Conservation (phyloP, 2,888 invertebrate genomes). For the Protodeltote pygarga region DNA sequence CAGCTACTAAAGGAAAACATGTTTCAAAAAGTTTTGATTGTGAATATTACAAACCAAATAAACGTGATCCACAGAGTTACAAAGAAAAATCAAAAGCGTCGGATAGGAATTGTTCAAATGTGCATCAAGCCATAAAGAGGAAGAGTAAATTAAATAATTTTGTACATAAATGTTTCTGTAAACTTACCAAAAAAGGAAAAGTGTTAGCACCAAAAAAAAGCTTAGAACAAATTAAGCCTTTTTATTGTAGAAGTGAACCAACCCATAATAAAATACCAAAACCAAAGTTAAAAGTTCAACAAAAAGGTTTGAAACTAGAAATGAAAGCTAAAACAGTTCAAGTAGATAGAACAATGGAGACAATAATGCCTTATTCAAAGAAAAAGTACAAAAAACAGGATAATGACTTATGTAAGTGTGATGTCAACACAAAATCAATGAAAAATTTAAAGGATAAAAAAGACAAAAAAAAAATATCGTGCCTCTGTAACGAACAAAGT, state of each 20-base stretch:
- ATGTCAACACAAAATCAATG: too few species aligned
- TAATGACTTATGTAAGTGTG: too few species aligned
- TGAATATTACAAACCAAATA: slow-evolving; percentile 52
- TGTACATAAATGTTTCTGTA: slow-evolving; percentile 8
- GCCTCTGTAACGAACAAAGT: too few species aligned
- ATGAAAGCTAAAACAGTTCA: not conserved
- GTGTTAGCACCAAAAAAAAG: slow-evolving; percentile 10
- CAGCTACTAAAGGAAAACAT: slow-evolving; percentile 7
- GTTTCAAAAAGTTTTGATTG: slow-evolving; percentile 55
- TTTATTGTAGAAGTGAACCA: not conserved
- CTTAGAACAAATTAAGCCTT: not conserved
- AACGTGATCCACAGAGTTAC: slow-evolving; percentile 49
- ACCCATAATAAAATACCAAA: not conserved
- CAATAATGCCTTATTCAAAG: slow-evolving; percentile 37
- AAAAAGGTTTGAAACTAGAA: too few species aligned
- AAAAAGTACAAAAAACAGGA: slow-evolving; percentile 18
- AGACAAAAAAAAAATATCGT: too few species aligned
- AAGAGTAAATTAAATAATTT: slow-evolving; percentile 2
- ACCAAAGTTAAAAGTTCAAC: not conserved
- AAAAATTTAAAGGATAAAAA: too few species aligned
- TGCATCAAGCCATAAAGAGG: not conserved
- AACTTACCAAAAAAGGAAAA: not conserved
- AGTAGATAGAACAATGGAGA: slow-evolving; percentile 11
- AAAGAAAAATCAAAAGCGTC: slow-evolving; percentile 12
- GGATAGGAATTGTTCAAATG: not conserved